phyloP scores from a whole-genome alignment of 2,888 invertebrate species.

The Cryptocephalus primarius region DNA sequence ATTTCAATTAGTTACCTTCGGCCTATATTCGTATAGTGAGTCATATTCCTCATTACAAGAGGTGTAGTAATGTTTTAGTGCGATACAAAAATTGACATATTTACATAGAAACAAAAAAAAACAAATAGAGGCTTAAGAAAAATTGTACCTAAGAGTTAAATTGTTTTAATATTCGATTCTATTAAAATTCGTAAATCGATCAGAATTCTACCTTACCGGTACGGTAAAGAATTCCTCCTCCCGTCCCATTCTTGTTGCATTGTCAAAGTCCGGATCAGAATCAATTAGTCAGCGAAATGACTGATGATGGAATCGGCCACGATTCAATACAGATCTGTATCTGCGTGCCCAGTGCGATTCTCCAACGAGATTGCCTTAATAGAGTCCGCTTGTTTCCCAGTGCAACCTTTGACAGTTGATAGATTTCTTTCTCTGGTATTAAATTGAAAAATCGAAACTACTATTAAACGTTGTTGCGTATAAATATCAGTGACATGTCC shows the following conservation, averaged over 20 bases:
- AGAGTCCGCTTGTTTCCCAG: conserved; percentile 20
- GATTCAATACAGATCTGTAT: conserved; percentile 31
- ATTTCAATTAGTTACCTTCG: too few relatives aligned
- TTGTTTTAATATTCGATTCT: too few relatives aligned
- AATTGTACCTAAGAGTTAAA: too few relatives aligned
- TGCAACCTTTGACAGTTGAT: conserved; percentile 21
- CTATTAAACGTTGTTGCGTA: background rate
- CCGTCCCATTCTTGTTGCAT: conserved; percentile 10
- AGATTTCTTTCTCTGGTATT: conserved; percentile 19
- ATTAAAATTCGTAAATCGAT: too few relatives aligned
- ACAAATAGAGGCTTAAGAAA: too few relatives aligned
- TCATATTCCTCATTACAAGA: too few relatives aligned
- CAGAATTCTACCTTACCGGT: too few relatives aligned
- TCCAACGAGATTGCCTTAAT: conserved; percentile 24
- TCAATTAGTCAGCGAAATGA: conserved; percentile 29
- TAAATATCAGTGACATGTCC: background rate
- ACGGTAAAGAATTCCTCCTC: too few relatives aligned
- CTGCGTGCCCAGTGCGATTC: conserved; percentile 22
- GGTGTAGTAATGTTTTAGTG: too few relatives aligned
- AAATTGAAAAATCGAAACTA: conserved; percentile 2
- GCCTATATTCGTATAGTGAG: too few relatives aligned
- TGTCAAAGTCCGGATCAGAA: conserved; percentile 29
- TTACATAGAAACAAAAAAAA: too few relatives aligned
- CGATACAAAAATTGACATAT: too few relatives aligned
- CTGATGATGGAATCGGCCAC: conserved; percentile 27